phyloP scores from a whole-genome alignment of 1,140 invertebrate genomes.

The Latrodectus geometricus region DNA sequence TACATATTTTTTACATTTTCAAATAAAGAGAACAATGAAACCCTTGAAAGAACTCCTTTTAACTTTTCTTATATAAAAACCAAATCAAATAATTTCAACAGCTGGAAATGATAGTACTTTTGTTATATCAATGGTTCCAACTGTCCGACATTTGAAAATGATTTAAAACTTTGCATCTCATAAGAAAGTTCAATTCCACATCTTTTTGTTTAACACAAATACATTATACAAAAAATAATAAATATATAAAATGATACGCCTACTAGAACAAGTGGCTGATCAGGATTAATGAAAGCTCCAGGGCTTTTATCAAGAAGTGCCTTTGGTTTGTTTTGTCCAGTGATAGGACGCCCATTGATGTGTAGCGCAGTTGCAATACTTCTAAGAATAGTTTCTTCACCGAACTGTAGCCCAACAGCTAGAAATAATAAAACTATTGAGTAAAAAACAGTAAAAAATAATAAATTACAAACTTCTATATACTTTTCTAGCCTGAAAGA shows the following conservation, averaged over 20 bases:
- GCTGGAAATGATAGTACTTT: too few species aligned
- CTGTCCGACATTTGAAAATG: too few species aligned
- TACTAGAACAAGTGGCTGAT: conserved; percentile 93
- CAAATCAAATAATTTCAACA: too few species aligned
- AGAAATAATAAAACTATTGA: conserved; percentile 30
- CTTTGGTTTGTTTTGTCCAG: conserved; percentile 89
- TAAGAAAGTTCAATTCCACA: too few species aligned
- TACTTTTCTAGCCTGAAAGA: background rate
- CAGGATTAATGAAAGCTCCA: conserved; percentile 93
- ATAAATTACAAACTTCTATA: too few species aligned
- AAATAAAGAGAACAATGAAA: too few species aligned
- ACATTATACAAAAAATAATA: background rate
- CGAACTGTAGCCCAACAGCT: conserved; percentile 88
- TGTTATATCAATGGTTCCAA: too few species aligned
- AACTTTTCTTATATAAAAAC: too few species aligned
- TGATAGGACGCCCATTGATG: conserved; percentile 81
- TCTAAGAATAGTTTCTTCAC: conserved; percentile 90
- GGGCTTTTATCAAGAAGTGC: conserved; percentile 91
- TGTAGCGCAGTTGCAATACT: conserved; percentile 89
- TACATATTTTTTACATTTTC: too few species aligned
- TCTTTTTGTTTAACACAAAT: too few species aligned
- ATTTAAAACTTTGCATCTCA: too few species aligned
- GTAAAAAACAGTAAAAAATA: background rate
- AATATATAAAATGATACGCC: background rate
- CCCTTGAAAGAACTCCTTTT: too few species aligned